Evolutionary conservation across 2,113 vertebrate genomes (phyloP).

Genomic region (Gobiocypris rarus): DNA sequence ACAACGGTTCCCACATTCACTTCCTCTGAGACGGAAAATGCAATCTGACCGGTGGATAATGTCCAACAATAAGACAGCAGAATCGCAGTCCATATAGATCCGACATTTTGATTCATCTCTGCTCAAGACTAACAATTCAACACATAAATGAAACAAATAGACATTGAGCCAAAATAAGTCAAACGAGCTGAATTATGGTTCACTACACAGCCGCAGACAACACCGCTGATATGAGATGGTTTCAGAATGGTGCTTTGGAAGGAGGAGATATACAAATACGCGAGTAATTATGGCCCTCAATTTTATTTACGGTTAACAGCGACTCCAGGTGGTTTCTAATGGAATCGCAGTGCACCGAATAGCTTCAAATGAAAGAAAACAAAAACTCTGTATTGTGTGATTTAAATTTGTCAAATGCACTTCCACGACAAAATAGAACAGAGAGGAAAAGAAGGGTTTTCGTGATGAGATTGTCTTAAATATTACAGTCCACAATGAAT

Average conservation of each 20-base stretch:
- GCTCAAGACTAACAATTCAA: background rate
- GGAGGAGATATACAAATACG: background rate
- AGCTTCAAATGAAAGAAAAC: background rate
- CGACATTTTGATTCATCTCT: constrained; percentile 12
- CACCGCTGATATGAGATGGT: background rate
- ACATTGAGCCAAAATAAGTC: background rate
- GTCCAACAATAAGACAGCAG: constrained; percentile 34
- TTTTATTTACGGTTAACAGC: constrained; percentile 28
- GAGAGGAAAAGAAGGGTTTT: background rate
- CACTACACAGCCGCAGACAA: background rate
- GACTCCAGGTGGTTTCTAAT: constrained; percentile 22
- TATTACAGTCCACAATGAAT: background rate
- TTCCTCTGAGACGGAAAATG: constrained; percentile 74
- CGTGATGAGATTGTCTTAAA: background rate
- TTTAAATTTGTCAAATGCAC: background rate
- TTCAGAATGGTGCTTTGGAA: background rate
- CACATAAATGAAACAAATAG: background rate
- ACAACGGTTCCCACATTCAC: constrained; percentile 69
- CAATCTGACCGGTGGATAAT: constrained; percentile 63
- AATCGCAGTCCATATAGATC: background rate
- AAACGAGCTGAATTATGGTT: background rate
- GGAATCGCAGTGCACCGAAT: background rate
- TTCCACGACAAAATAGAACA: background rate
- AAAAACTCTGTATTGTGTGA: background rate
- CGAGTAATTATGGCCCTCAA: background rate